Evolutionary conservation across 2,113 vertebrate species (phyloP), one percentile per base, ranked within the genome.

Genomic region (Octodon degus): DNA sequence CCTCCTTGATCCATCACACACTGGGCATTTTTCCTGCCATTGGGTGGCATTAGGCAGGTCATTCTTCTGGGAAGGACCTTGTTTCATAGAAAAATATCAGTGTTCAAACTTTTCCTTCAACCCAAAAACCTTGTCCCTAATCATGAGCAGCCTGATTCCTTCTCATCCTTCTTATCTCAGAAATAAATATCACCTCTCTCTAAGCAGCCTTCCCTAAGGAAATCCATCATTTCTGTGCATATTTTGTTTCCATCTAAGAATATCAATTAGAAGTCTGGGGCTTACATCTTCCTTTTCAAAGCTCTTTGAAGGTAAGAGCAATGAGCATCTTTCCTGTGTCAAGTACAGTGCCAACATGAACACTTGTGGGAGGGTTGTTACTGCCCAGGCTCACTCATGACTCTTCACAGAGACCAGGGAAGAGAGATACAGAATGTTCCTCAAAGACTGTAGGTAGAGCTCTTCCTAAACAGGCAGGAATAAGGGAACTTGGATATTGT

Each of bases 171-270:
- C 43, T 22, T 13, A 67, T 34, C 25, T 58, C 79, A 79, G 25
- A 62, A 40, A 88, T 11, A 84, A 89, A 58, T 22, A 60, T 24
- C 14, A 55, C 6, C 34, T 91, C 84, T 88, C 68, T 30, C 27
- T 34, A 84, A 90, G 70, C 22, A 25, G 12, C 22, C 34, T 76
- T 50, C 47, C 68, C 40, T 8, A 70, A n/a, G 47, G 2, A 53
- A 47, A 27, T 12, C 63, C 27, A 17, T 22, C 24, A 20, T 74
- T 58, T 72, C 77, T 25, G 62, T 34, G 77, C 58, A 32, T 13
- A 30, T 17, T 68, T 50, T 87, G 20, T 63, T 92, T 85, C 53
- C 63, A 60, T 65, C 82, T 83, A 62, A 83, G 87, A 96, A 62
- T 70, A 63, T 27, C 14, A 85, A 88, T 83, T 30, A 50, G 20